Conservation (phyloP, 2,888 invertebrate genomes). For the Dromius quadrimaculatus region DNA sequence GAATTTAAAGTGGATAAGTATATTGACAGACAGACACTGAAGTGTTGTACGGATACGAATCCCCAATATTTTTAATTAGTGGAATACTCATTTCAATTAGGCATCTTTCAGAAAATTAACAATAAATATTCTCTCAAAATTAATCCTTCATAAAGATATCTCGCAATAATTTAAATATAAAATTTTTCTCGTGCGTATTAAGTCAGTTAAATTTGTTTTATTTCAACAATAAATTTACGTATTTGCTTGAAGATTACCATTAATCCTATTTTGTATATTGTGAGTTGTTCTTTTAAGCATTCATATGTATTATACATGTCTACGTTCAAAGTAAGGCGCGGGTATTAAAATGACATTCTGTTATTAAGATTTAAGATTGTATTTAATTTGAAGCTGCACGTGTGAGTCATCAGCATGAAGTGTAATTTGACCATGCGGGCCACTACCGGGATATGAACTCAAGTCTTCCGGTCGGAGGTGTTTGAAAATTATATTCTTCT, state of each 20-base stretch:
- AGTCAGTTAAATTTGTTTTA: slow-evolving; percentile 26
- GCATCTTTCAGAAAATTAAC: too few relatives aligned
- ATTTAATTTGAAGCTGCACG: slow-evolving; percentile 38
- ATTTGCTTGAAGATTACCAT: slow-evolving; percentile 34
- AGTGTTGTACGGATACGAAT: too few relatives aligned
- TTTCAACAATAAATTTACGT: slow-evolving; percentile 26
- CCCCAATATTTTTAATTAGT: too few relatives aligned
- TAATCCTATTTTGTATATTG: slow-evolving; percentile 35
- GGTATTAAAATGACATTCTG: slow-evolving; percentile 32
- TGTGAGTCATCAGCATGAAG: slow-evolving; percentile 19
- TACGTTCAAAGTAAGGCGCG: slow-evolving; percentile 12
- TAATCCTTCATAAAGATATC: slow-evolving; percentile 21
- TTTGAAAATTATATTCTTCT: too few relatives aligned
- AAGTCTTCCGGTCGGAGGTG: too few relatives aligned
- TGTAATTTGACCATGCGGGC: too few relatives aligned
- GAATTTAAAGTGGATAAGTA: too few relatives aligned
- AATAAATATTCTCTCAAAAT: too few relatives aligned
- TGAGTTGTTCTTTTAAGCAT: slow-evolving; percentile 20
- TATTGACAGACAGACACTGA: too few relatives aligned
- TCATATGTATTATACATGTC: slow-evolving; percentile 31
- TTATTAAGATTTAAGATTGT: slow-evolving; percentile 44
- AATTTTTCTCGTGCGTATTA: slow-evolving; percentile 26
- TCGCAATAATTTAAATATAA: slow-evolving; percentile 25
- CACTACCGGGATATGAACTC: too few relatives aligned
- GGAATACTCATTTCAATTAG: too few relatives aligned